Evolutionary conservation across 2,113 vertebrate species (phyloP).

Genomic region (Melanostigma gelatinosum): DNA sequence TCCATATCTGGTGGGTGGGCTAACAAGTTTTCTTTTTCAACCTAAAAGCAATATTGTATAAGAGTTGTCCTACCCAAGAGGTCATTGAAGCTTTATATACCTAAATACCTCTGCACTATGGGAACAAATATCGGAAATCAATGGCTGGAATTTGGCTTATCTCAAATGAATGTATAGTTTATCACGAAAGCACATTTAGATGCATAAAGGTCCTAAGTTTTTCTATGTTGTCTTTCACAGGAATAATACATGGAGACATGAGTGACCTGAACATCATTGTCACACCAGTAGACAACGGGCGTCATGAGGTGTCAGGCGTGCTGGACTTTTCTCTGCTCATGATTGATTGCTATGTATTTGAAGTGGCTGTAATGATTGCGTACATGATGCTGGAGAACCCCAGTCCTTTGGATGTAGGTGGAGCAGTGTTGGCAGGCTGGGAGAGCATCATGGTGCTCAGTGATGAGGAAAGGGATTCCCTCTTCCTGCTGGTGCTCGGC

Average conservation of each 20-base stretch:
- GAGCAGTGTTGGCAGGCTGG: conserved; percentile 87
- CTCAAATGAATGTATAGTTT: neutral
- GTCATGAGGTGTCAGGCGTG: conserved; percentile 84
- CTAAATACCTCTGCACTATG: too few species aligned
- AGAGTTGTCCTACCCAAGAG: neutral
- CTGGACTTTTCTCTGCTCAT: conserved; percentile 88
- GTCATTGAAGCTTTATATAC: neutral
- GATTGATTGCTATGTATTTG: conserved; percentile 84
- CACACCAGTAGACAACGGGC: conserved; percentile 22
- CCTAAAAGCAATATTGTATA: neutral
- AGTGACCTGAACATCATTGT: conserved; percentile 88
- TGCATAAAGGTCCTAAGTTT: neutral
- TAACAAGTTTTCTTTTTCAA: neutral
- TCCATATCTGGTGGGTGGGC: neutral
- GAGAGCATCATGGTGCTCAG: conserved; percentile 85
- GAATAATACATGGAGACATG: conserved; percentile 89
- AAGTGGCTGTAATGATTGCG: conserved; percentile 83
- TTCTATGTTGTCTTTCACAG: conserved; percentile 60
- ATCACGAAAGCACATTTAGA: neutral
- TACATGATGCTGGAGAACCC: conserved; percentile 89
- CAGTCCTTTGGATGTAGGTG: conserved; percentile 77
- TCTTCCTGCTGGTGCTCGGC: conserved; percentile 85
- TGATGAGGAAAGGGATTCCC: conserved; percentile 68
- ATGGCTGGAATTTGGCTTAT: neutral
- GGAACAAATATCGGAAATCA: neutral